Conservation (phyloP, 2,888 invertebrate genomes). For the Herminia tarsipennalis region DNA sequence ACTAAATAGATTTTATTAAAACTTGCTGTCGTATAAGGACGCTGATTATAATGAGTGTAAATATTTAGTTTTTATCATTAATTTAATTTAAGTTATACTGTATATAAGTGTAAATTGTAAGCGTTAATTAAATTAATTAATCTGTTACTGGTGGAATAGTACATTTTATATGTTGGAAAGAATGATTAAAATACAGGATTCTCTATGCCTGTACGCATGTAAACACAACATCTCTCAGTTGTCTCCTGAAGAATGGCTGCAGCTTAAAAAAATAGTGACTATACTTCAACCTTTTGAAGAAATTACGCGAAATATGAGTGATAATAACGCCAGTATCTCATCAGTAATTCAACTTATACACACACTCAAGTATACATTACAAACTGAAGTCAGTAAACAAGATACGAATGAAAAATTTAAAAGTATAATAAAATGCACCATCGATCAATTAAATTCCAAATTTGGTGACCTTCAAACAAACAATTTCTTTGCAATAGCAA, state of each 20-base stretch:
- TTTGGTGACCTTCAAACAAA: conserved; percentile 26
- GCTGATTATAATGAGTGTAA: too few species aligned
- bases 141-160: conserved; percentile 20
- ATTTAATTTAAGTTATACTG: too few species aligned
- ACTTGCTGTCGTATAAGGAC: too few species aligned
- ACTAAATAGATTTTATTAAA: too few species aligned
- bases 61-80: too few species aligned
- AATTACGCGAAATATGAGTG: conserved; percentile 28
- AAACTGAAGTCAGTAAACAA: conserved; percentile 24
- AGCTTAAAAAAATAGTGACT: conserved; percentile 24
- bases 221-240: conserved; percentile 27
- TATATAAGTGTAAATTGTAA: too few species aligned
- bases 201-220: conserved; percentile 16
- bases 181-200: conserved; percentile 21
- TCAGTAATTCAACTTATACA: conserved; percentile 32
- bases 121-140: conserved; percentile 9
- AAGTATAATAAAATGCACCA: conserved; percentile 26
- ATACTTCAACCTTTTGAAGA: conserved; percentile 33
- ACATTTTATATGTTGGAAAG: conserved; percentile 26
- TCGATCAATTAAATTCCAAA: conserved; percentile 23
- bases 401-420: conserved; percentile 24
- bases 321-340: conserved; percentile 27
- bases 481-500: conserved; percentile 20
- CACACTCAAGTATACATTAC: conserved; percentile 20
- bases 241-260: conserved; percentile 31